Conservation (phyloP, 2,797 vertebrate species). For the Myotis myotis region DNA sequence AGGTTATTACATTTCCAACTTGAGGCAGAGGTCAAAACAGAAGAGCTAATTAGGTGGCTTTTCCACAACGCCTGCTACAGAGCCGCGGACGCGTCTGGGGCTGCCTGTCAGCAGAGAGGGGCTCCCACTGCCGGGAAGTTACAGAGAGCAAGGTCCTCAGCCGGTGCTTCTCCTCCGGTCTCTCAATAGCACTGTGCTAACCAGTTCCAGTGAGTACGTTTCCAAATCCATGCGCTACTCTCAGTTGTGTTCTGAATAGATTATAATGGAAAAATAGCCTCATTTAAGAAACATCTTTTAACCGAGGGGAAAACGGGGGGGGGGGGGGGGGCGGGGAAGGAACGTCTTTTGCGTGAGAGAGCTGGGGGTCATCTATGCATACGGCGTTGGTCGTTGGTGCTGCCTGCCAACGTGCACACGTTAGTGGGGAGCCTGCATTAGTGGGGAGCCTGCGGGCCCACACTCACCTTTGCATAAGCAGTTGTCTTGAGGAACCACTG, state of each 20-base stretch:
- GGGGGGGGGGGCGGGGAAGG: background rate
- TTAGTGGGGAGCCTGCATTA: too few species aligned
- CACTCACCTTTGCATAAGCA: constrained; percentile 92
- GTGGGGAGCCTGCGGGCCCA: fast-evolving
- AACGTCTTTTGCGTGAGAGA: background rate
- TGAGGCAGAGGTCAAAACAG: constrained; percentile 66
- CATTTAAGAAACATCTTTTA: background rate
- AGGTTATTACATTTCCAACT: constrained; percentile 66
- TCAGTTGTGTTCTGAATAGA: background rate
- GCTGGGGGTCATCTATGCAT: background rate
- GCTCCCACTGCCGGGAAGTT: background rate
- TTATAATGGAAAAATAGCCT: background rate
- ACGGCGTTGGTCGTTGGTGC: background rate
- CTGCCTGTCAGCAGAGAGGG: background rate
- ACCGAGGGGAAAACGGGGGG: too few species aligned
- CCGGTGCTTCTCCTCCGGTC: background rate
- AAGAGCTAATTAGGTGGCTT: constrained; percentile 69
- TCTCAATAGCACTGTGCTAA: background rate
- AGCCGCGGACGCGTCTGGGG: background rate
- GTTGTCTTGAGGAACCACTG: constrained; percentile 99
- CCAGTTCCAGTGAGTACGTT: background rate
- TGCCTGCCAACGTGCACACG: fast-evolving
- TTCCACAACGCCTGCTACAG: constrained; percentile 27
- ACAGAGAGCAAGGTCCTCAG: background rate
- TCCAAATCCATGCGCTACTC: background rate